These are phyloP conservation scores for Apocheima hispidaria DNA, from an alignment of 2,888 invertebrate species.

Conservation along the genomic window DNA sequence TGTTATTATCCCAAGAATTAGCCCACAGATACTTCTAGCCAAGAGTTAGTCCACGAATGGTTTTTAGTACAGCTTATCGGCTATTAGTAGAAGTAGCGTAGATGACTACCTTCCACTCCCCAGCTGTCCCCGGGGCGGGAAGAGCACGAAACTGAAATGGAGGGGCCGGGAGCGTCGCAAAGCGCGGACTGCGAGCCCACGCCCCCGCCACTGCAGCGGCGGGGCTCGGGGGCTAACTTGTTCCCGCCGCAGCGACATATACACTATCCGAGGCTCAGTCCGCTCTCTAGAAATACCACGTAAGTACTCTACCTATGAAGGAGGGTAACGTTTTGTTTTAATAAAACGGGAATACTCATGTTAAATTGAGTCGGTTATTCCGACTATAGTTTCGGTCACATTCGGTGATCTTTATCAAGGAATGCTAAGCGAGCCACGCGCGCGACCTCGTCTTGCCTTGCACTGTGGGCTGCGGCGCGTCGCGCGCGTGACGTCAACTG, in stretches of 20 bases:
- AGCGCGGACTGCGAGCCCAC: slow-evolving; percentile 97
- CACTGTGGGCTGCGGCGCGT: too few relatives aligned
- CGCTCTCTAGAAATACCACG: slow-evolving; percentile 90
- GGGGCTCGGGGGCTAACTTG: slow-evolving; percentile 95
- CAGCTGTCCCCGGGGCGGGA: slow-evolving; percentile 95
- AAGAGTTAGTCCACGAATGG: too few relatives aligned
- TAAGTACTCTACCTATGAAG: slow-evolving; percentile 39
- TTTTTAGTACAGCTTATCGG: neutral
- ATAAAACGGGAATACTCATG: too few relatives aligned
- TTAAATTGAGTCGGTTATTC: too few relatives aligned
- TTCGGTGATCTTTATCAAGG: too few relatives aligned
- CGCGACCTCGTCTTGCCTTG: too few relatives aligned
- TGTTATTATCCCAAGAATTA: too few relatives aligned
- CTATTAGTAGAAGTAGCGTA: slow-evolving; percentile 33
- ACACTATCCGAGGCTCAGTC: slow-evolving; percentile 91
- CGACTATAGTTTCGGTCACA: too few relatives aligned
- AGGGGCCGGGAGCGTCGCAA: slow-evolving; percentile 96
- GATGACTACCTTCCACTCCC: slow-evolving; percentile 39
- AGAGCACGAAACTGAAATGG: slow-evolving; percentile 93
- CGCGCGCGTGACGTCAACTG: too few relatives aligned
- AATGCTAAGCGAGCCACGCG: too few relatives aligned
- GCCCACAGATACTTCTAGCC: too few relatives aligned
- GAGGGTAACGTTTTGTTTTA: too few relatives aligned
- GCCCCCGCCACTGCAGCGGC: slow-evolving; percentile 92
- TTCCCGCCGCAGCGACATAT: slow-evolving; percentile 90